Conservation (phyloP, 1,140 invertebrate genomes). For the Formica exsecta region DNA sequence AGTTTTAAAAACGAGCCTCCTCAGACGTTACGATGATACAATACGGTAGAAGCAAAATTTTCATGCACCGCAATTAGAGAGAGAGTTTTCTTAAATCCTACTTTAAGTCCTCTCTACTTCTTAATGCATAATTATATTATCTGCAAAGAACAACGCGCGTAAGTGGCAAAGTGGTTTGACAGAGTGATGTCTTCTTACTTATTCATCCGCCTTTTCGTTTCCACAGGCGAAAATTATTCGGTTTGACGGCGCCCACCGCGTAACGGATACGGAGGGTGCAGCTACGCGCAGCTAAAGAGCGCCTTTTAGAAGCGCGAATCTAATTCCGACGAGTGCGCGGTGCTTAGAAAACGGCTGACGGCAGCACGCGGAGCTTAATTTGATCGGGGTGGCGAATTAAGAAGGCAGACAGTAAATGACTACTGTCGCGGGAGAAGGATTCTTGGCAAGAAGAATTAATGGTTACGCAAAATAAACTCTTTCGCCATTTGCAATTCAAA, state of each 20-base stretch:
- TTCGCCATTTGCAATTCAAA: not conserved
- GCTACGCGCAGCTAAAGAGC: constrained; percentile 40
- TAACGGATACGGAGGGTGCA: constrained; percentile 46
- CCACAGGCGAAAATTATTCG: constrained; percentile 81
- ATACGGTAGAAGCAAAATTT: not conserved
- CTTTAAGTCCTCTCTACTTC: not conserved
- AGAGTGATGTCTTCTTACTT: constrained; percentile 85
- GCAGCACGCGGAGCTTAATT: constrained; percentile 36
- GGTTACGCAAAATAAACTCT: constrained; percentile 37
- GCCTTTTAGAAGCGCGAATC: constrained; percentile 79
- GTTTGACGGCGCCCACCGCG: constrained; percentile 29
- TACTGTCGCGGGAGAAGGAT: not conserved
- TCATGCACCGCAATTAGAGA: not conserved
- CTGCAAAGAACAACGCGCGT: constrained; percentile 49
- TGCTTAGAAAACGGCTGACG: constrained; percentile 18
- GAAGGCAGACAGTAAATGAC: constrained; percentile 34
- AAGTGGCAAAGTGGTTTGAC: constrained; percentile 76
- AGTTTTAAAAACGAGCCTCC: not conserved
- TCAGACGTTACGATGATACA: no score
- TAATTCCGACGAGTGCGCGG: constrained; percentile 71
- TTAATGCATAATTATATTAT: constrained; percentile 18
- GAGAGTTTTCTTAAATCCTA: not conserved
- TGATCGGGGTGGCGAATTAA: constrained; percentile 60
- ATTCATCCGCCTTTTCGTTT: constrained; percentile 83
- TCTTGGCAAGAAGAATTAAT: constrained; percentile 32